Evolutionary conservation across 1,140 invertebrate species (phyloP).

Genomic region (Leguminivora glycinivorella): DNA sequence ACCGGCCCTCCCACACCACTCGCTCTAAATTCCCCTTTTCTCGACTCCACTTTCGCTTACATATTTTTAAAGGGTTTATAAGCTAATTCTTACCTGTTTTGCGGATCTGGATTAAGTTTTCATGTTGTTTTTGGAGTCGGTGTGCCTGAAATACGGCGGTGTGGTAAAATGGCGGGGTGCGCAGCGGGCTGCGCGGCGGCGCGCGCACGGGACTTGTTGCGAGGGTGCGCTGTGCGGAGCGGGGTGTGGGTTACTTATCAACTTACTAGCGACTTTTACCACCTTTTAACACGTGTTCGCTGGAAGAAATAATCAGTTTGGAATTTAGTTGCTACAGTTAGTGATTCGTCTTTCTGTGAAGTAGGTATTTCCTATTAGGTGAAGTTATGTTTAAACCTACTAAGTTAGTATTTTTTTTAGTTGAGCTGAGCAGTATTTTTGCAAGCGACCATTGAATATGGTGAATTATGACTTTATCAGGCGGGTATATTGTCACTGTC

Average conservation of each 20-base stretch:
- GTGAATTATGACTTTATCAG: no score
- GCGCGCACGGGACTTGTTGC: slow-evolving; percentile 36
- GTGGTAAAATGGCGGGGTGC: slow-evolving; percentile 51
- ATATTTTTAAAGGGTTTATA: background rate
- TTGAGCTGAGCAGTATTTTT: no score
- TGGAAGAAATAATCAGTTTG: background rate
- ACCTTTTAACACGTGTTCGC: background rate
- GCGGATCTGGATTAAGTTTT: slow-evolving; percentile 46
- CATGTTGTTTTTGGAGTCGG: slow-evolving; percentile 58
- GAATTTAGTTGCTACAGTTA: no score
- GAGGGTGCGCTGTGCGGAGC: slow-evolving; percentile 36
- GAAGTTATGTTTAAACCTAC: no score
- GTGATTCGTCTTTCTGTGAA: no score
- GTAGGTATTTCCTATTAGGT: no score
- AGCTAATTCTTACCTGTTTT: slow-evolving; percentile 54
- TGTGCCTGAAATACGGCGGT: slow-evolving; percentile 58
- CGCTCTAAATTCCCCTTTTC: slow-evolving; percentile 32
- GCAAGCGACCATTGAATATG: no score
- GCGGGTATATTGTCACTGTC: no score
- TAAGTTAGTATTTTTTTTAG: no score
- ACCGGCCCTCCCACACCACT: slow-evolving; percentile 71
- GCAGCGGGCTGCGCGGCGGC: slow-evolving; percentile 53
- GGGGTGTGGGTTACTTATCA: background rate
- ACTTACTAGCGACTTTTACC: no score
- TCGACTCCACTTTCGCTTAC: slow-evolving; percentile 1